Conservation (phyloP, 2,888 invertebrate species). For the Selenia dentaria region DNA sequence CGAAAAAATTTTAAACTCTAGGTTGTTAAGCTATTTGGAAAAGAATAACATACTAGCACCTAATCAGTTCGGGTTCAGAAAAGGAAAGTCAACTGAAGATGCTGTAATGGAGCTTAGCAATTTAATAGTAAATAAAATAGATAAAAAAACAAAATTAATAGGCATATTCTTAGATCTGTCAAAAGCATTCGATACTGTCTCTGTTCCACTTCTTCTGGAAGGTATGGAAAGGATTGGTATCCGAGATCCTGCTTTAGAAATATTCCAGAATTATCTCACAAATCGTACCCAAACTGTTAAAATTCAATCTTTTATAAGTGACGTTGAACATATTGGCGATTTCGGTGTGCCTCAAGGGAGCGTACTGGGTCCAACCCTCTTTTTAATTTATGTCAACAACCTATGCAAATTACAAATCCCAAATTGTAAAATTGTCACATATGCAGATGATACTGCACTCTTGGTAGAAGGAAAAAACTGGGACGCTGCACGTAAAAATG, state of each 20-base stretch:
- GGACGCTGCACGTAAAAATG: neutral
- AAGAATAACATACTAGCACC: constrained; percentile 6
- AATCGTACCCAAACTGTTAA: constrained; percentile 5
- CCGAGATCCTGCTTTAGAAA: too few species aligned
- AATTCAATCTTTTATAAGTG: constrained; percentile 1
- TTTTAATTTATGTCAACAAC: neutral
- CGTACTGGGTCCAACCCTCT: constrained; percentile 4
- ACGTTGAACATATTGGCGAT: too few species aligned
- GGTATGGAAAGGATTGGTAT: neutral
- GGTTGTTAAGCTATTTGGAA: constrained; percentile 5
- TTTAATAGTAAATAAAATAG: neutral
- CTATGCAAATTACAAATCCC: neutral
- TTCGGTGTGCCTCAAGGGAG: constrained; percentile 16
- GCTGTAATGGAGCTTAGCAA: neutral
- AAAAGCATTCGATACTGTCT: neutral
- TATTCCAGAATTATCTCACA: neutral
- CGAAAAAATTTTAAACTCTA: constrained; percentile 12
- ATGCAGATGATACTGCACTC: constrained; percentile 17
- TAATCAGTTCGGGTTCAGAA: constrained; percentile 23
- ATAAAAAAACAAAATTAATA: neutral
- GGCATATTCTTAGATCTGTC: neutral
- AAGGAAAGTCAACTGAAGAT: neutral
- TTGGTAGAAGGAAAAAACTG: constrained; percentile 1
- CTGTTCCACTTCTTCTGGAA: neutral
- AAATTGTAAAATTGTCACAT: constrained; percentile 6